phyloP scores from a whole-genome alignment of 2,797 vertebrate species.

The Margarornis squamiger region DNA sequence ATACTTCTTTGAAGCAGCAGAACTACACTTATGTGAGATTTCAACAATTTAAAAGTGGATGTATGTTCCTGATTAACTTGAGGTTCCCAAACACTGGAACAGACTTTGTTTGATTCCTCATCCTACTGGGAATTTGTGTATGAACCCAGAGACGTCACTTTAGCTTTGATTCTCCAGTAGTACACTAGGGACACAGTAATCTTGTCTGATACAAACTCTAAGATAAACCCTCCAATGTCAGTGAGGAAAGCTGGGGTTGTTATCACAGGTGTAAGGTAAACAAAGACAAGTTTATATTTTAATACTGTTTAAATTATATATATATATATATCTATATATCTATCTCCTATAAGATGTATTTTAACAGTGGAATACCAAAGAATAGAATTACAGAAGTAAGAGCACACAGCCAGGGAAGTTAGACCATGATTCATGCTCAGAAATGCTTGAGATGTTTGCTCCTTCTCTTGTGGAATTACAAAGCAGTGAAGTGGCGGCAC shows the following conservation, averaged over 20 bases:
- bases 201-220: background rate
- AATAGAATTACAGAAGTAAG: background rate
- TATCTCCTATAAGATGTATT: background rate
- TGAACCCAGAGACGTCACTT: background rate
- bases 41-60: background rate
- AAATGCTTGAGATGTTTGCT: background rate
- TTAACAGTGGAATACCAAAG: background rate
- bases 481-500: background rate
- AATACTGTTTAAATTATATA: background rate
- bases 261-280: background rate
- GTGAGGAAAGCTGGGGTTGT: background rate
- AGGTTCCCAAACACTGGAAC: background rate
- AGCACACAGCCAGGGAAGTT: background rate
- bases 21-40: background rate
- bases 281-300: background rate
- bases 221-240: background rate
- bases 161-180: background rate
- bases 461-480: background rate
- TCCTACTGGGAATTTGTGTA: background rate
- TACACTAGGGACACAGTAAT: background rate
- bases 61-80: background rate
- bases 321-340: too few species aligned
- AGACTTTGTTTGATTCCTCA: background rate
- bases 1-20: background rate
- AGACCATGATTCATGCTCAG: background rate